A percentile compares a stretch with the other conserved stretches of the same genome.
These are phyloP conservation scores for Numenius arquata DNA, from an alignment of 2,113 vertebrate species.

Conservation along the genomic window DNA sequence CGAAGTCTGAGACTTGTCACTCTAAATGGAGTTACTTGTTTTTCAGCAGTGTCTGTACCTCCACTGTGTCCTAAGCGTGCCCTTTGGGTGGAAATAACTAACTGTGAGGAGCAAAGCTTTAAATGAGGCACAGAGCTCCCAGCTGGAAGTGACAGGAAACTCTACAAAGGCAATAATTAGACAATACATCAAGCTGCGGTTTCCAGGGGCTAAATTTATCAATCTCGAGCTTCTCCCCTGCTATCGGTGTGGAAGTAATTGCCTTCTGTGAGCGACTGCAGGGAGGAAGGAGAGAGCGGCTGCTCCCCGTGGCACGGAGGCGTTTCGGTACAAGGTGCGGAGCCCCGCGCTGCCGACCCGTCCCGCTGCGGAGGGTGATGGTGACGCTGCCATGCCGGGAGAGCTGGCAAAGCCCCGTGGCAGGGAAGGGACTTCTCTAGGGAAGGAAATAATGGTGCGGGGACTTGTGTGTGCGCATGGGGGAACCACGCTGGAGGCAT, in stretches of 20 bases:
- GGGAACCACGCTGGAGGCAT: not conserved
- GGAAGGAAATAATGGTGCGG: not conserved
- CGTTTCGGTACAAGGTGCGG: accelerated
- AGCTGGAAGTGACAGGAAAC: not conserved
- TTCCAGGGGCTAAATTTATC: slow-evolving; percentile 13
- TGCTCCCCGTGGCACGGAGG: accelerated
- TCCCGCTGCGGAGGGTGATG: not conserved
- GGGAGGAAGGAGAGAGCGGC: not conserved
- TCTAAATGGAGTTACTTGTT: not conserved
- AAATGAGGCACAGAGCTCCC: not conserved
- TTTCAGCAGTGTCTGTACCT: not conserved
- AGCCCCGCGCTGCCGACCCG: not conserved
- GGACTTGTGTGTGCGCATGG: no score
- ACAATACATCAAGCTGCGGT: not conserved
- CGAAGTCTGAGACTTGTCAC: not conserved
- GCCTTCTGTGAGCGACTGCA: not conserved
- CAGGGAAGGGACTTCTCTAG: not conserved
- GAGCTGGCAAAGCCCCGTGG: not conserved
- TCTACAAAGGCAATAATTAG: not conserved
- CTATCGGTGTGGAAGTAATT: not conserved
- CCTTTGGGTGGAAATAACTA: not conserved
- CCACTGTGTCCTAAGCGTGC: not conserved
- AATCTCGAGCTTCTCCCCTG: not conserved
- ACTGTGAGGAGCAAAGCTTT: not conserved
- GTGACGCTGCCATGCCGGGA: accelerated